Conservation (phyloP, 2,113 vertebrate species). For the Bufo gargarizans region DNA sequence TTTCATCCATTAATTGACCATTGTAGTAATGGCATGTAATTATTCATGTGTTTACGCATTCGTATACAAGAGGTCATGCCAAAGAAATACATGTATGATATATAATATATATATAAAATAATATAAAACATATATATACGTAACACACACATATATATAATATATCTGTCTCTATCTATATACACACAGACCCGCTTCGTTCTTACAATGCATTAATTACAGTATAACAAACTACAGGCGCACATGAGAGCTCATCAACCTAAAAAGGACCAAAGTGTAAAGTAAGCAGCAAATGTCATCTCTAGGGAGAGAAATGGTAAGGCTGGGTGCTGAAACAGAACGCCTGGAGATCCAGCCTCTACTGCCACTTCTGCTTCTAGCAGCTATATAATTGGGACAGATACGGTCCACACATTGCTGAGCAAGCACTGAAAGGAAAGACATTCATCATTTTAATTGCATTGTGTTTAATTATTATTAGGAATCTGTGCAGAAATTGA, state of each 20-base stretch:
- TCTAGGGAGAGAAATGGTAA: conserved; percentile 28
- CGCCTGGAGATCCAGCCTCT: conserved; percentile 18
- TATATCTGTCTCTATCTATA: not conserved
- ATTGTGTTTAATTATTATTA: conserved; percentile 58
- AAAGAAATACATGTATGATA: not conserved
- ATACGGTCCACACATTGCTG: conserved; percentile 52
- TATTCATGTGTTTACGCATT: not conserved
- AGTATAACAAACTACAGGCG: not conserved
- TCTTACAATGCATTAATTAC: not conserved
- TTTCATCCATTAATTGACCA: not conserved
- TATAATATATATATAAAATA: not conserved
- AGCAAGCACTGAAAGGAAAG: conserved; percentile 56
- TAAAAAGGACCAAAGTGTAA: conserved; percentile 27
- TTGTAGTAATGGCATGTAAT: not conserved
- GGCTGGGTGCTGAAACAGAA: conserved; percentile 22
- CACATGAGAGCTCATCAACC: not conserved
- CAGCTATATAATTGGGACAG: conserved; percentile 56
- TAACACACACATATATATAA: no score
- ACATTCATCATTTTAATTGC: conserved; percentile 59
- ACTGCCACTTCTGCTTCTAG: conserved; percentile 47
- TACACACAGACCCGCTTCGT: not conserved
- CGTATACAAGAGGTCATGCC: not conserved
- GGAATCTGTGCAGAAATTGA: conserved; percentile 35
- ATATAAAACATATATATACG: no score
- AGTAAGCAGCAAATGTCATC: conserved; percentile 24